These are phyloP conservation scores for Amphilophus citrinellus DNA, from an alignment of 2,113 vertebrate species.

Conservation along the genomic window DNA sequence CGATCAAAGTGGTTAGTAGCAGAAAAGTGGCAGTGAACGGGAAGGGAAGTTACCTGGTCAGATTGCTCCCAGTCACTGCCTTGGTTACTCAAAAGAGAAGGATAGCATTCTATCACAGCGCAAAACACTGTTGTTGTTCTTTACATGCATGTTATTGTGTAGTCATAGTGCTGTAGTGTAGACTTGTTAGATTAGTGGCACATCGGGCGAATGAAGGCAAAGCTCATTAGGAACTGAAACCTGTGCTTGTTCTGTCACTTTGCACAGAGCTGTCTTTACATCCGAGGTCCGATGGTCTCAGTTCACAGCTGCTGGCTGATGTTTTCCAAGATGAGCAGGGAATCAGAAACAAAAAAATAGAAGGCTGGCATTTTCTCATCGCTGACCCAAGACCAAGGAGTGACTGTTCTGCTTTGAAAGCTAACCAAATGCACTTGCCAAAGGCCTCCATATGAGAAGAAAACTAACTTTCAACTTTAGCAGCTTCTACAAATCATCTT, in stretches of 20 bases:
- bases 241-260: slow-evolving; percentile 50
- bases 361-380: slow-evolving; percentile 7
- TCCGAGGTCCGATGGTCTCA: slow-evolving; percentile 50
- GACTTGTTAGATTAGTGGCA: slow-evolving; percentile 37
- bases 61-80: slow-evolving; percentile 38
- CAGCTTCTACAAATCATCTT: slow-evolving; percentile 81
- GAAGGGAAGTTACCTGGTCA: slow-evolving; percentile 26
- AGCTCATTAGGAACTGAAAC: slow-evolving; percentile 29
- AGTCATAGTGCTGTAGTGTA: slow-evolving; percentile 31
- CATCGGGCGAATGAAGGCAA: slow-evolving; percentile 33
- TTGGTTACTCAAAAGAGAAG: slow-evolving; percentile 46
- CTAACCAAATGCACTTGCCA: slow-evolving; percentile 37
- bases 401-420: slow-evolving; percentile 42
- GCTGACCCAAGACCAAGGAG: slow-evolving; percentile 25
- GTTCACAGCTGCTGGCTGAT: slow-evolving; percentile 53
- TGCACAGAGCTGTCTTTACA: slow-evolving; percentile 38
- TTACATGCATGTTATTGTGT: slow-evolving; percentile 30
- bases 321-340: slow-evolving; percentile 34
- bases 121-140: slow-evolving; percentile 40
- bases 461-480: slow-evolving; percentile 74
- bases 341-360: slow-evolving; percentile 30
- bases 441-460: slow-evolving; percentile 52
- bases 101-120: slow-evolving; percentile 45
- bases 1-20: slow-evolving; percentile 79
- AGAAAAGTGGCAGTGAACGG: slow-evolving; percentile 31